These are phyloP conservation scores for Cantharis flavilabris DNA, from an alignment of 2,888 invertebrate genomes.

Conservation along the genomic window DNA sequence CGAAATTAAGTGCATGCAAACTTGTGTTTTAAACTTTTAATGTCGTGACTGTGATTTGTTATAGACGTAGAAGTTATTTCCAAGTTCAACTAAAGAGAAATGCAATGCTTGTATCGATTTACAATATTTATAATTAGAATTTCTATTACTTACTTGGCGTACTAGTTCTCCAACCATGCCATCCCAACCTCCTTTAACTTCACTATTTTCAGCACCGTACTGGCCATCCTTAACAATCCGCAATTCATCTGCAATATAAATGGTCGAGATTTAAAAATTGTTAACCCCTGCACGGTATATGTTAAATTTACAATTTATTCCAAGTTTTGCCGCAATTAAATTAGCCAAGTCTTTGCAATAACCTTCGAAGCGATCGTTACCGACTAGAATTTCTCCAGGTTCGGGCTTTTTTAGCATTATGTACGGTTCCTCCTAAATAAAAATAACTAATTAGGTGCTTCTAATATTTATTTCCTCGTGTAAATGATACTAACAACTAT, in stretches of 20 bases:
- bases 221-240: conserved; percentile 83
- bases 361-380: conserved; percentile 84
- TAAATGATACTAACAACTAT: conserved; percentile 64
- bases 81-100: conserved; percentile 17
- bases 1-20: conserved; percentile 1
- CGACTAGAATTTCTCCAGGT: conserved; percentile 65
- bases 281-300: background rate
- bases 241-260: conserved; percentile 72
- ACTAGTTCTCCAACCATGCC: conserved; percentile 87
- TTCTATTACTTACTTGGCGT: conserved; percentile 69
- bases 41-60: background rate
- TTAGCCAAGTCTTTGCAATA: conserved; percentile 92
- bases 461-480: background rate
- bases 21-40: conserved; percentile 1
- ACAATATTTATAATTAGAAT: conserved; percentile 38
- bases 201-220: conserved; percentile 79
- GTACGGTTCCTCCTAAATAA: conserved; percentile 80
- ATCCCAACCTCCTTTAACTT: conserved; percentile 80
- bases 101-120: conserved; percentile 39
- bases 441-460: background rate
- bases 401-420: conserved; percentile 76
- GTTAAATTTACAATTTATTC: conserved; percentile 78
- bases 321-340: conserved; percentile 76
- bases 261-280: conserved; percentile 3
- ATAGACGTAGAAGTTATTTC: background rate